phyloP scores from a whole-genome alignment of 2,888 invertebrate genomes.

The Tortrix viridana region DNA sequence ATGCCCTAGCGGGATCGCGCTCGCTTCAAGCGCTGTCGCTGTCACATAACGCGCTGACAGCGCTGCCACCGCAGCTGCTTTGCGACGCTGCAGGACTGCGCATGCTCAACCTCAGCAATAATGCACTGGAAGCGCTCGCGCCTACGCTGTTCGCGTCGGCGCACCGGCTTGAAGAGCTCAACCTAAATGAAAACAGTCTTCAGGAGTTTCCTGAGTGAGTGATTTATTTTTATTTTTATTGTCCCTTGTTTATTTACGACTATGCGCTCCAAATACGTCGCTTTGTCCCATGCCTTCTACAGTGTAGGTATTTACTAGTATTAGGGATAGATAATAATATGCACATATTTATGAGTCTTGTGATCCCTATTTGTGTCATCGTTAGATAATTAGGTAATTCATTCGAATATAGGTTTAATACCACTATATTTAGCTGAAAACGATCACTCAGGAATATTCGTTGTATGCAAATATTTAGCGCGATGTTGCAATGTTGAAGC shows the following conservation, averaged over 20 bases:
- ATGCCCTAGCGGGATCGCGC: conserved; percentile 1
- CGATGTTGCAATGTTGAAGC: too few relatives aligned
- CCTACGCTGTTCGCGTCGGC: conserved; percentile 16
- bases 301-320: too few relatives aligned
- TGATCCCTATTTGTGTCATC: too few relatives aligned
- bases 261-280: too few relatives aligned
- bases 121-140: conserved; percentile 41
- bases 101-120: conserved; percentile 42
- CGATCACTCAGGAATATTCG: background rate
- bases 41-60: conserved; percentile 29
- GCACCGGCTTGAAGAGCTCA: conserved; percentile 22
- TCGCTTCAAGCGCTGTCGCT: conserved; percentile 17
- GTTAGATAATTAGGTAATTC: too few relatives aligned
- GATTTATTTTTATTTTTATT: background rate
- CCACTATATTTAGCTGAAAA: too few relatives aligned
- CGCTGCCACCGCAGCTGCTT: conserved; percentile 44
- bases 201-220: conserved; percentile 48
- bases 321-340: too few relatives aligned
- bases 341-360: too few relatives aligned
- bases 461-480: too few relatives aligned
- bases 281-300: too few relatives aligned
- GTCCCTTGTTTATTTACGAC: too few relatives aligned
- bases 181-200: conserved; percentile 28
- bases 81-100: conserved; percentile 37
- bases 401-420: too few relatives aligned